Evolutionary conservation across 2,113 vertebrate genomes (phyloP), one percentile per base, ranked within the genome.

Genomic region (Oreamnos americanus): DNA sequence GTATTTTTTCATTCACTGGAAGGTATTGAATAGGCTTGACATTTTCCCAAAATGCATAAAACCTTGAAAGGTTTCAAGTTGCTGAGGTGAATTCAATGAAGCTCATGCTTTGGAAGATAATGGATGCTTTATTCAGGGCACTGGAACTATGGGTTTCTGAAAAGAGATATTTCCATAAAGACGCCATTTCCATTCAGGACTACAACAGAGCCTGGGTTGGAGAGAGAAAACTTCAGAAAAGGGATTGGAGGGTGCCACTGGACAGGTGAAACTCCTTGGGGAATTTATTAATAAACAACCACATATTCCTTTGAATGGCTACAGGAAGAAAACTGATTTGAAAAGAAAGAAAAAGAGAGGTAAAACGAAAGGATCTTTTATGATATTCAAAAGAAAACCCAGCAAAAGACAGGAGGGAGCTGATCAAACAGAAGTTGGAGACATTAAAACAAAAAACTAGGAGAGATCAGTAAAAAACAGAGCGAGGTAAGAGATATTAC

Each of bases 21-120:
- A 97, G 95, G 97, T 98, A 94, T 0, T 96, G 87, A 98, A 98
- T 4, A 87, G 97, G 97, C 97, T 98, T 98, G 98, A 99, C 98
- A 98, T 98, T 97, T 97, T 98, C 96, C 94, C 96, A 78, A 96
- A 97, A 95, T 4, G 57, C 85, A 83, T 74, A 78, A 96, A 96
- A 93, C 79, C 92, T 92, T 90, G 97, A 98, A 98, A 96, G 95
- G 89, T 98, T 97, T 98, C 95, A 67, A 83, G 91, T 98, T 96
- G 93, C 7, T 79, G 79, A 97, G 97, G 96, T 98, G 96, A 98
- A 97, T 84, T 96, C 94, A 94, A 16, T 64, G 92, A 88, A 62
- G 53, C 30, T 79, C 67, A 8, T 1, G 82, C 82, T 91, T 84
- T 8, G 60, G 67, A 93, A 96, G 91, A 97, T 91, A 98, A 97